Evolutionary conservation across 2,113 vertebrate genomes (phyloP).

Genomic region (Seriola rivoliana): DNA sequence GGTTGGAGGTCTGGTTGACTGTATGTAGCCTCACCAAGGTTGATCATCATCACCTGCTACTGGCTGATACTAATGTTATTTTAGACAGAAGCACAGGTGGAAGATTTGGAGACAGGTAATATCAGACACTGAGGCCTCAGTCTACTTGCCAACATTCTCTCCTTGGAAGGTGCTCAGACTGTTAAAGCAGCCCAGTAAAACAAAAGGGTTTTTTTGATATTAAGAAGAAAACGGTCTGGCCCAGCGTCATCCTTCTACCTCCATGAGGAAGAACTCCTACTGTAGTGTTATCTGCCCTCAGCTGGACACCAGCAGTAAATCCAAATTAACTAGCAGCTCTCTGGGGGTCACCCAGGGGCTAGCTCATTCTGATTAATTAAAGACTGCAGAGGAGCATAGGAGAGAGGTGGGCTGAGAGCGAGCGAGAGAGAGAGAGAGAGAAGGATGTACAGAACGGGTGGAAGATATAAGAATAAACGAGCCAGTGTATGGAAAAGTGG

Average conservation of each 20-base stretch:
- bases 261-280: conserved; percentile 77
- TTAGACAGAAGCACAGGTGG: neutral
- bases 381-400: conserved; percentile 44
- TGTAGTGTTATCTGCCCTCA: conserved; percentile 74
- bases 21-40: neutral
- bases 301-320: conserved; percentile 84
- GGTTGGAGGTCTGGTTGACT: too few relatives aligned
- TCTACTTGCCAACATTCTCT: neutral
- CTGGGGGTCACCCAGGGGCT: conserved; percentile 80
- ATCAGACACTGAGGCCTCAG: neutral
- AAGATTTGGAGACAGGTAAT: neutral
- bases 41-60: neutral
- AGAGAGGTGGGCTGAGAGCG: conserved; percentile 7
- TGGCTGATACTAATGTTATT: neutral
- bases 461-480: neutral
- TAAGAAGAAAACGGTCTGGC: conserved; percentile 31
- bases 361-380: conserved; percentile 85
- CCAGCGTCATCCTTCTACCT: conserved; percentile 56
- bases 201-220: conserved; percentile 5
- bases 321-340: conserved; percentile 86
- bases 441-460: conserved; percentile 23
- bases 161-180: neutral
- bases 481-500: neutral
- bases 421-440: conserved; percentile 5
- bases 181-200: neutral